Evolutionary conservation across 37 sponge, comb jelly and placozoan genomes (phyloP), one percentile per base, ranked within the genome.

Genomic region (Ianthella basta): DNA sequence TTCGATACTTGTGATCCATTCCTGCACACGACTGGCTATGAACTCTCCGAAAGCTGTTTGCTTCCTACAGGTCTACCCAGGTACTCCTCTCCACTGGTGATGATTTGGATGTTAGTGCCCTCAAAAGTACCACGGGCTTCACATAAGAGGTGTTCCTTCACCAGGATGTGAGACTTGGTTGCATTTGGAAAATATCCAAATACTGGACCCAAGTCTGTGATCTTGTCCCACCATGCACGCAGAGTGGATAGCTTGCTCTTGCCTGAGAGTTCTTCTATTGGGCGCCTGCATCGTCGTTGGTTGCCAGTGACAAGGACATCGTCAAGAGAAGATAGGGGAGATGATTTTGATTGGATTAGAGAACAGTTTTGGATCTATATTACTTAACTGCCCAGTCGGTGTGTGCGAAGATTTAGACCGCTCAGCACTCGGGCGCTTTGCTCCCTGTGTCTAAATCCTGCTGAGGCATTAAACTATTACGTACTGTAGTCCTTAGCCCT

Each of bases 111-210:
- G 50, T 44, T 44, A 44, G 3, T 44, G 1, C 53, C 78, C 21
- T 40, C n/a, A 36, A 75, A 75, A 4, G 37, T 50, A 53, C 53
- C 41, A 24, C 25, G 20, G 44, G 78, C 44, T 75, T 75, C 53
- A 13, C n/a, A 2, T 36, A 75, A 5, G n/a, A 75, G 78, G 40
- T 75, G 53, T 21, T 1, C 24, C 37, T 75, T 75, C 50, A 75
- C 78, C 53, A 41, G 54, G 50, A 75, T 12, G 40, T 75, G 78
- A 75, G 78, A 75, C 10, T 75, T 75, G 50, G 78, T 16, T 40
- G 78, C 78, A 75, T 75, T 75, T 36, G 78, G 78, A 41, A 75
- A 75, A 14, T 75, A 41, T 75, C 78, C 78, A 75, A 75, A 75
- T 14, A 50, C 78, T 40, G 78, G 78, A 44, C 78, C 78, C 15